Evolutionary conservation across 1,140 invertebrate genomes (phyloP), one percentile per base, ranked within the genome.

Genomic region (Leptinotarsa texana): DNA sequence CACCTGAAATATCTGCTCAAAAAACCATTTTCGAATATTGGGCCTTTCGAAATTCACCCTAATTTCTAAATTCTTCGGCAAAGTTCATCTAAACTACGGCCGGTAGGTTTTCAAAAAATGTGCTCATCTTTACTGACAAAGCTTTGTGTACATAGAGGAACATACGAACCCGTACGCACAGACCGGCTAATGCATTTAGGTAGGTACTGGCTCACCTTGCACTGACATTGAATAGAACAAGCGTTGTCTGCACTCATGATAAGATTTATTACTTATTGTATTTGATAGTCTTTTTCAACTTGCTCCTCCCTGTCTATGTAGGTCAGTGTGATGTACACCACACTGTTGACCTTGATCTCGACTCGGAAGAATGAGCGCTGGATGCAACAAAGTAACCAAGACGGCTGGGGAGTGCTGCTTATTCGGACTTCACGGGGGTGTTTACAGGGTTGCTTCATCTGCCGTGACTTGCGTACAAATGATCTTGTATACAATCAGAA

Each of bases 261-360:
- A 13, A 57, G 74, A 80, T 76, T 80, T 78, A 78, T 78, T 80
- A 78, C 76, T 78, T 77, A 80, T 80, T 78, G 76, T 80, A 77
- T 75, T 80, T 77, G 73, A 76, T 80, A 72, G 74, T 77, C 75
- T 78, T 78, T 78, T 75, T 78, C 69, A 77, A 69, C 70, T 68
- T 77, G 72, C 77, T 80, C 72, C 75, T 77, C 72, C 73, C 75
- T 75, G 68, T 75, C 75, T 80, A 80, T 80, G 75, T 80, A 77
- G 79, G 79, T 80, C 79, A 80, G 77, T 80, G 79, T 78, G 77
- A 80, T 78, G 76, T 75, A 80, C 78, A 78, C 78, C 75, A 80
- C 69, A 78, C 72, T 77, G 66, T 62, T 75, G 75, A 72, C 79
- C 79, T 80, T 80, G 79, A 77, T 77, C 73, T 72, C 71, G 17